Conservation (phyloP, 2,113 vertebrate species). For the Procavia capensis region DNA sequence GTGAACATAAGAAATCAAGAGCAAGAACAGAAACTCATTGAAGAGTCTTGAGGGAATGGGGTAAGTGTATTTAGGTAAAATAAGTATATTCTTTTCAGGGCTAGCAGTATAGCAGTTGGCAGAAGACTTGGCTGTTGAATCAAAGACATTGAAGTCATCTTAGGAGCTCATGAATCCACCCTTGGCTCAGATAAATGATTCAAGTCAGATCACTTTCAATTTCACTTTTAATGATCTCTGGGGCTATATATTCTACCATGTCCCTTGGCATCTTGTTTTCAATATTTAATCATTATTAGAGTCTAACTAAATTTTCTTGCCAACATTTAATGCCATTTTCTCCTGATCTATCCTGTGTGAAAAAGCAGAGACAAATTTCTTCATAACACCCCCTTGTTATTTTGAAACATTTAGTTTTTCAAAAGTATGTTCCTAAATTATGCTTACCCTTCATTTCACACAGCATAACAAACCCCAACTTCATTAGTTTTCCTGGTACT, state of each 20-base stretch:
- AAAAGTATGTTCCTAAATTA: not conserved
- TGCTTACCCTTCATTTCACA: not conserved
- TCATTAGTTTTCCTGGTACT: not conserved
- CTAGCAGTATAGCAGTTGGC: not conserved
- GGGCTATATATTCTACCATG: not conserved
- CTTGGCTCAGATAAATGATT: not conserved
- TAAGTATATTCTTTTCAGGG: not conserved
- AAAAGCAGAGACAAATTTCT: conserved; percentile 11
- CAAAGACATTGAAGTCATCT: not conserved
- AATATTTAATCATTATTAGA: conserved; percentile 39
- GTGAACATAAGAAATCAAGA: not conserved
- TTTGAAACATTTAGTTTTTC: conserved; percentile 3
- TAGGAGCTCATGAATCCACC: not conserved
- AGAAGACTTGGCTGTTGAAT: not conserved
- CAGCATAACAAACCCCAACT: not conserved
- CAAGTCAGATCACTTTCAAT: not conserved
- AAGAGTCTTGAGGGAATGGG: not conserved
- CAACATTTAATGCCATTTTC: conserved; percentile 45
- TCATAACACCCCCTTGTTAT: not conserved
- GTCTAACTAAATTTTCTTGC: conserved; percentile 10
- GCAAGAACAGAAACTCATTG: not conserved
- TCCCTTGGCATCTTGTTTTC: not conserved
- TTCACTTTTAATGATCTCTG: conserved; percentile 34
- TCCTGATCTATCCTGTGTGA: not conserved
- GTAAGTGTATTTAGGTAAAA: not conserved